Base-by-base conservation (phyloP, 2,888 invertebrate genomes). In the Trachelus troglodyta region DNA sequence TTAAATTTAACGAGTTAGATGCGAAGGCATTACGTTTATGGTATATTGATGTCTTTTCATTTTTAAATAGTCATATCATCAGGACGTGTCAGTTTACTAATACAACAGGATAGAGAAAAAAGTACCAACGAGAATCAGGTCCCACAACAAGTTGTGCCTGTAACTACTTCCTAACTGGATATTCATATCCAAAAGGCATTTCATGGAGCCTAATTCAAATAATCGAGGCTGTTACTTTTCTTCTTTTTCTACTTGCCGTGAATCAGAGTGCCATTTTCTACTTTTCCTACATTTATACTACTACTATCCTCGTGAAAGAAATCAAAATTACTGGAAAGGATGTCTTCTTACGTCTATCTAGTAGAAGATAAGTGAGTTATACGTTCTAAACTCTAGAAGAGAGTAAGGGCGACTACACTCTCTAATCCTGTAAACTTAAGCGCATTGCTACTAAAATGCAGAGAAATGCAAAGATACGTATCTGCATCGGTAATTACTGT, bases 191-290 rank as follows among this genome's bases (percentile, higher is more conserved):
- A 56, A 56, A 56, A 56, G 23, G 23, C 56, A 56, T 56, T 23
- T 23, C 56, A 56, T 56, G 56, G 56, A 56, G 23, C 56, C 56
- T 56, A 56, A 56, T 23, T 56, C 56, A 56, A 23, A 56, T 56
- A 56, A 56, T 56, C 9, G 56, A 56, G 56, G 23, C 56, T 56
- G 56, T 56, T 56, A 56, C 56, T 56, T 75, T 76, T 73, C 74
- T 78, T 80, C 77, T 79, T 81, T 79, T 83, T 84, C 81, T 80
- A 79, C 82, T 79, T 79, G 83, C 89, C 89, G 89, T 90, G 89
- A 89, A 89, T 90, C 86, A 86, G 87, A 86, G 90, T 90, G 90
- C 90, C 90, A 90, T 90, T 87, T 56, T 79, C 80, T 76, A 69
- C 75, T 12, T 75, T 73, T 80, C 71, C 81, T 33, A 79, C 79